Conservation (phyloP, 2,113 vertebrate genomes). For the Mastomys natalensis region DNA sequence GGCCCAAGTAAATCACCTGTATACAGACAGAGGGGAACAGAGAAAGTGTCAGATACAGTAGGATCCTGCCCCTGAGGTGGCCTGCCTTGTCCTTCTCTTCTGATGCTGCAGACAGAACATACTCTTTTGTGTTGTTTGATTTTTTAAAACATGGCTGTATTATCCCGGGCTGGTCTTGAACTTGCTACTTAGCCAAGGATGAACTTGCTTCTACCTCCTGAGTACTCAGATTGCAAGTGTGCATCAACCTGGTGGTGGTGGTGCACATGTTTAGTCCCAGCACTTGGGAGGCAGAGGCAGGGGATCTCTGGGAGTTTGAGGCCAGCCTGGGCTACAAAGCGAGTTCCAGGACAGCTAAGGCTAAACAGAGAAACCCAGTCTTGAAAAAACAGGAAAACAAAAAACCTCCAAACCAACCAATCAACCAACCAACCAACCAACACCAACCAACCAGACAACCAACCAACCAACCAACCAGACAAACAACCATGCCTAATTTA, state of each 20-base stretch:
- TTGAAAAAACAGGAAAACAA: background rate
- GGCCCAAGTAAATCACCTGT: conserved; percentile 79
- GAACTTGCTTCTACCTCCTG: background rate
- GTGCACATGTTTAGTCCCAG: background rate
- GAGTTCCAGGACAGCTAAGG: background rate
- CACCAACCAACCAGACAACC: background rate
- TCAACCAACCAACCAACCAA: background rate
- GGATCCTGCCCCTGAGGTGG: rapidly evolving
- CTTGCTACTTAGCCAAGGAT: background rate
- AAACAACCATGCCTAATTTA: background rate
- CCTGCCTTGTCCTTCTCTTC: background rate
- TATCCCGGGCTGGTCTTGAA: background rate
- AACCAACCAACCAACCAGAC: background rate
- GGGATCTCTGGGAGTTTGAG: background rate
- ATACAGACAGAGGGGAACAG: rapidly evolving
- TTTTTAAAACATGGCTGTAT: background rate
- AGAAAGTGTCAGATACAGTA: background rate
- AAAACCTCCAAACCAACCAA: too few relatives aligned
- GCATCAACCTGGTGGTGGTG: background rate
- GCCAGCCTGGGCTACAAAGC: background rate
- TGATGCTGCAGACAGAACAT: background rate
- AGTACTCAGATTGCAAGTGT: background rate
- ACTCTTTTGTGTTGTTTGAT: background rate
- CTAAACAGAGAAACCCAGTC: background rate
- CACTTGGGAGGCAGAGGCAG: background rate